phyloP scores from a whole-genome alignment of 2,113 vertebrate genomes.

The Chrysochloris asiatica region DNA sequence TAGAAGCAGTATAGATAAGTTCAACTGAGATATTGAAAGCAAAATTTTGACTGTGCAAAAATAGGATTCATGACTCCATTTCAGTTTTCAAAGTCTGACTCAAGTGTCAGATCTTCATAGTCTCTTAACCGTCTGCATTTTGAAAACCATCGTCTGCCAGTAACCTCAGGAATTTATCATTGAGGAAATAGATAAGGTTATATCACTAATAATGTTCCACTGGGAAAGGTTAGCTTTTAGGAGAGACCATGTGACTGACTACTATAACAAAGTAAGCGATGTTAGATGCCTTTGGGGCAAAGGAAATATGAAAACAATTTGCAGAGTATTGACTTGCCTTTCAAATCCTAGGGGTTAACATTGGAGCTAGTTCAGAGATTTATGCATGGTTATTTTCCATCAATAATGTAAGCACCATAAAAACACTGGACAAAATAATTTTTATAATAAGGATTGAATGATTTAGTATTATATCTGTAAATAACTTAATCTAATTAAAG shows the following conservation, averaged over 20 bases:
- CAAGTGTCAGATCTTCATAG: conserved; percentile 6
- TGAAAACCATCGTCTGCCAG: conserved; percentile 19
- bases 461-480: conserved; percentile 24
- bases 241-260: neutral
- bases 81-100: neutral
- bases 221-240: conserved; percentile 38
- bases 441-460: conserved; percentile 32
- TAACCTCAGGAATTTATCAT: conserved; percentile 24
- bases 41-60: neutral
- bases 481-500: conserved; percentile 65
- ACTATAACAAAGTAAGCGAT: neutral
- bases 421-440: conserved; percentile 12
- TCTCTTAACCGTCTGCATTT: conserved; percentile 12
- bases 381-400: neutral
- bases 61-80: neutral
- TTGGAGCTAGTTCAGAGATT: conserved; percentile 14
- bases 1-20: neutral
- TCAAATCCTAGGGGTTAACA: neutral
- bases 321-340: neutral
- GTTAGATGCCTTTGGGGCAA: neutral
- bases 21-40: neutral
- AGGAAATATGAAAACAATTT: neutral
- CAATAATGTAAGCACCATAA: conserved; percentile 10
- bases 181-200: conserved; percentile 39
- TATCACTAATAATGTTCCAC: neutral